These are phyloP conservation scores for Choristoneura fumiferana DNA, from an alignment of 1,140 invertebrate species.

Conservation along the genomic window DNA sequence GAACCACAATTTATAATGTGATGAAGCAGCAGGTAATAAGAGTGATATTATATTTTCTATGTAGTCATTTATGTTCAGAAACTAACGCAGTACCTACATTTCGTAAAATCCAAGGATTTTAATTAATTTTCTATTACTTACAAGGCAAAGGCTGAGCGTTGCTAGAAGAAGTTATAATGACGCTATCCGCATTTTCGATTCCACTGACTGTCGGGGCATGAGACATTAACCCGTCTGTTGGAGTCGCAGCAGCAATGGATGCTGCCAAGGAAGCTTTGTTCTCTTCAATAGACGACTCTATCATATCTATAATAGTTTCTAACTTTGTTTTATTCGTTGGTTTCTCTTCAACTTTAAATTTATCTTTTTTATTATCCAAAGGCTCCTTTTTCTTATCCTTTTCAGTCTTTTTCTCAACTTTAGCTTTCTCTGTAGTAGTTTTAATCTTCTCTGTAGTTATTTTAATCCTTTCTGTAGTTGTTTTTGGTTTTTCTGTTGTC, in stretches of 20 bases:
- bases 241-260: conserved; percentile 49
- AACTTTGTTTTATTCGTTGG: conserved; percentile 33
- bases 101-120: no score
- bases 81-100: no score
- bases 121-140: no score
- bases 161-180: conserved; percentile 51
- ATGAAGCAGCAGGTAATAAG: no score
- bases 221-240: conserved; percentile 60
- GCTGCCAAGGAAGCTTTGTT: conserved; percentile 40
- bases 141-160: conserved; percentile 60
- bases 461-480: conserved; percentile 24
- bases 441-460: conserved; percentile 24
- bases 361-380: conserved; percentile 51
- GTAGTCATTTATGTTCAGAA: no score
- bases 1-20: no score
- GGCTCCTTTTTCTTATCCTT: conserved; percentile 63
- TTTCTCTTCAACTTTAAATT: conserved; percentile 48
- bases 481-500: conserved; percentile 24
- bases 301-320: conserved; percentile 33
- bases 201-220: conserved; percentile 33
- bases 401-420: conserved; percentile 34
- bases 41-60: no score
- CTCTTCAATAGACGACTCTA: conserved; percentile 61
- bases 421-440: conserved; percentile 19
- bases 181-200: conserved; percentile 23